Base-by-base conservation (phyloP, 1,140 invertebrate genomes). In the Pararge aegeria region DNA sequence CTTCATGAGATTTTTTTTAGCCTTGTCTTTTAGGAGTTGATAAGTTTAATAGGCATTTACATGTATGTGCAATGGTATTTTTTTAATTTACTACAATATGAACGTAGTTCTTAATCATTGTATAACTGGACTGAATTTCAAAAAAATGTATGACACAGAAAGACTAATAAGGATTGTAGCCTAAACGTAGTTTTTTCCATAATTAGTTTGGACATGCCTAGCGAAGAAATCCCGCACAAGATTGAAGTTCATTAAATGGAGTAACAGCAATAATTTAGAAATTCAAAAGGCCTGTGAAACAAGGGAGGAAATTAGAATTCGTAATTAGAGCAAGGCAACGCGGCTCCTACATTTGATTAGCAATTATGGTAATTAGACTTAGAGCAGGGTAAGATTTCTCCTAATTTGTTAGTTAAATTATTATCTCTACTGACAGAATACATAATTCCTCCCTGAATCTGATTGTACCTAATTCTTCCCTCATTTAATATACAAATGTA, bases 351-450 rank as follows among this genome's bases (percentile, higher is more conserved):
- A 80, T 89, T 89, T 89, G 84, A 89, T 89, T 87, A 89, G 78
- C 84, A 89, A 89, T 89, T 89, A 87, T 89, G 86, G 73, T 86
- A 89, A 89, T 89, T 86, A 85, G 80, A 84, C 83, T 89, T 80
- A 86, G 81, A 89, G 78, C 81, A 80, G 83, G 79, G 80, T 86
- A 83, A 89, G 86, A 89, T 87, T 86, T 81, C 83, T 86, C 59
- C 76, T 86, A 86, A 89, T 89, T 89, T 86, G 80, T 87, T 87
- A 85, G 81, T 84, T 87, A 87, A 85, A 87, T 86, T 84, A 89
- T 82, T 74, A 85, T 80, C 74, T 61, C 69, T 66, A 66, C 70
- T 70, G 73, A 64, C 70, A 68, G 66, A 68, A 81, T 74, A 73
- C 70, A 77, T 73, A 78, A 71, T 77, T 73, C 72, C 64, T 65